A percentile compares a stretch with the other conserved stretches of the same genome.
Evolutionary conservation across 1,140 invertebrate genomes (phyloP).

Genomic region (Caligus rogercresseyi): DNA sequence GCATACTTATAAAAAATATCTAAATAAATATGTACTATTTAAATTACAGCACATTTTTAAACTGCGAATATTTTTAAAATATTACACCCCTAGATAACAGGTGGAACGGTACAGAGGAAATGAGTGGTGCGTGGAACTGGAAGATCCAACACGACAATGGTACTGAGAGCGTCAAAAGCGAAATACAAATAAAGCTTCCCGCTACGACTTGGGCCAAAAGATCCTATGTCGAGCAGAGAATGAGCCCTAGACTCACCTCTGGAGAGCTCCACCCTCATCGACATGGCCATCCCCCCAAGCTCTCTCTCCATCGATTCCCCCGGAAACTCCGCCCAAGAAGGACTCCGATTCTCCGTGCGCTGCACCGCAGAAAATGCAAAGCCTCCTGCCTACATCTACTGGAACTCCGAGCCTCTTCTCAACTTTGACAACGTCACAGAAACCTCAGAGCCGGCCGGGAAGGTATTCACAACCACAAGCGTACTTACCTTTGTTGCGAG

Average conservation of each 20-base stretch:
- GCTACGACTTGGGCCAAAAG: not conserved
- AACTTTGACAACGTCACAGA: slow-evolving; percentile 5
- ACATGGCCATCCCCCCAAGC: slow-evolving; percentile 7
- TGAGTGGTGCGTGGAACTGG: slow-evolving; percentile 11
- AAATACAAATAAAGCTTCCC: slow-evolving; percentile 5
- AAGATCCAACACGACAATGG: slow-evolving; percentile 9
- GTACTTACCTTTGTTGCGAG: slow-evolving; percentile 2
- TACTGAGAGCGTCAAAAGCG: slow-evolving; percentile 8
- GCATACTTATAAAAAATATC: too few species aligned
- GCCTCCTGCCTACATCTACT: slow-evolving; percentile 58
- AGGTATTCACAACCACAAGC: not conserved
- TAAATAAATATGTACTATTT: too few species aligned
- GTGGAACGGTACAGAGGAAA: slow-evolving; percentile 11
- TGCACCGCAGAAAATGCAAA: slow-evolving; percentile 55
- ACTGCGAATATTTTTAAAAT: not conserved
- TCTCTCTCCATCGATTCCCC: not conserved
- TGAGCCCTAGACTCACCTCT: slow-evolving; percentile 2
- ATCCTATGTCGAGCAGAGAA: not conserved
- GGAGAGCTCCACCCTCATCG: not conserved
- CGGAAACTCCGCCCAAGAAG: slow-evolving; percentile 43
- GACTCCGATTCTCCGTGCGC: slow-evolving; percentile 50
- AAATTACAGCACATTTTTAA: too few species aligned
- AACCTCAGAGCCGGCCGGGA: not conserved
- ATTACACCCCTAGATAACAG: slow-evolving; percentile 5
- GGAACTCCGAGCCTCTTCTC: slow-evolving; percentile 45